Conservation (phyloP, 2,113 vertebrate species). For the Galeopterus variegatus region DNA sequence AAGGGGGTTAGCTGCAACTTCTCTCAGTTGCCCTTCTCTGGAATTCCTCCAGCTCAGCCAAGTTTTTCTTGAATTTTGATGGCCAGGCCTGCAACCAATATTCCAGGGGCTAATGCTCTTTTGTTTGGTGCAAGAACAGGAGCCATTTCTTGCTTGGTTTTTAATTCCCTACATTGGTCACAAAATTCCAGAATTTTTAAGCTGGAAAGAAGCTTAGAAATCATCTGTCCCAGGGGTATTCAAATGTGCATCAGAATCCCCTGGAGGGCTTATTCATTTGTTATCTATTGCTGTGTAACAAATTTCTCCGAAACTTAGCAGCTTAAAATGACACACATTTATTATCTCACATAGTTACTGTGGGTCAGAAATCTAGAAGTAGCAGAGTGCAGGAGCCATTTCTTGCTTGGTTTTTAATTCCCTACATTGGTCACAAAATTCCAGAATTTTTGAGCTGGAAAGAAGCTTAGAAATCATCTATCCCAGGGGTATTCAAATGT, state of each 20-base stretch:
- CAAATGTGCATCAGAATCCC: background rate
- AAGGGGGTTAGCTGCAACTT: background rate
- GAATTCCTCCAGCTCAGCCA: constrained; percentile 40
- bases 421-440: constrained; percentile 18
- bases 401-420: constrained; percentile 56
- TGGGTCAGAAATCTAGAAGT: background rate
- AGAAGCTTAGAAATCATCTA: background rate
- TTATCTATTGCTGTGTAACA: background rate
- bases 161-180: constrained; percentile 20
- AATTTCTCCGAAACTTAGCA: background rate
- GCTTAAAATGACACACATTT: background rate
- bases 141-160: constrained; percentile 22
- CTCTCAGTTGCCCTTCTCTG: background rate
- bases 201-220: background rate
- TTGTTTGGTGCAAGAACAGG: background rate
- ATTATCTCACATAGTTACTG: background rate
- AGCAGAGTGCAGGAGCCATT: background rate
- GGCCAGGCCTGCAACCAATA: background rate
- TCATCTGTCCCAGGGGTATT: background rate
- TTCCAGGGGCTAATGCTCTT: background rate
- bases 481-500: background rate
- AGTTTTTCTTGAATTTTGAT: constrained; percentile 2
- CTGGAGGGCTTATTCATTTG: background rate
- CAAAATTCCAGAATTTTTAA: constrained; percentile 54
- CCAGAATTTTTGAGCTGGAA: constrained; percentile 33